Conservation (phyloP, 2,113 vertebrate species). For the Ammodramus savannarum region DNA sequence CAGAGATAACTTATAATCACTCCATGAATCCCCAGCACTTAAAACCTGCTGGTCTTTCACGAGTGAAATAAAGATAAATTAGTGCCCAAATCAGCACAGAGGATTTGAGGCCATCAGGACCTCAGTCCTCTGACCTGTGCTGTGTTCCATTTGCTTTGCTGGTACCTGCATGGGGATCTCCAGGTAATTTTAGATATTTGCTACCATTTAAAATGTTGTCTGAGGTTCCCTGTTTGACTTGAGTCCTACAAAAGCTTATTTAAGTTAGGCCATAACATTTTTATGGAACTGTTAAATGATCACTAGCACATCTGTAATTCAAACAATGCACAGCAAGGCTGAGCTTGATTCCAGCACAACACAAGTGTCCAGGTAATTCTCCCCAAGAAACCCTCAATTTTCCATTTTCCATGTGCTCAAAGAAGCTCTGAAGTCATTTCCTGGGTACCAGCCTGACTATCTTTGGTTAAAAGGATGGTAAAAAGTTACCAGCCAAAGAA, state of each 20-base stretch:
- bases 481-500: background rate
- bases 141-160: background rate
- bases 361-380: background rate
- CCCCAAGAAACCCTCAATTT: background rate
- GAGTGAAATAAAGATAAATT: background rate
- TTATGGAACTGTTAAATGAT: background rate
- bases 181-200: background rate
- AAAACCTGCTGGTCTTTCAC: background rate
- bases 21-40: background rate
- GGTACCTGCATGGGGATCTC: background rate
- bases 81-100: background rate
- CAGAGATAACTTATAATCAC: background rate
- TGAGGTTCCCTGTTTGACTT: background rate
- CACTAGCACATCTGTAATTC: background rate
- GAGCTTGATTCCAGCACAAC: background rate
- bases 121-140: background rate
- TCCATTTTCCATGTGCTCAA: background rate
- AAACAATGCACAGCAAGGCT: background rate
- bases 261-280: background rate
- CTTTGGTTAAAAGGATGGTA: slow-evolving; percentile 56
- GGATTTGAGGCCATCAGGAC: background rate
- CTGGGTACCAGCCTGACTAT: background rate
- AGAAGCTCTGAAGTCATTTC: background rate
- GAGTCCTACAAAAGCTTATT: background rate
- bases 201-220: background rate